phyloP scores from a whole-genome alignment of 2,888 invertebrate genomes.

The Pseudanteris insignis region DNA sequence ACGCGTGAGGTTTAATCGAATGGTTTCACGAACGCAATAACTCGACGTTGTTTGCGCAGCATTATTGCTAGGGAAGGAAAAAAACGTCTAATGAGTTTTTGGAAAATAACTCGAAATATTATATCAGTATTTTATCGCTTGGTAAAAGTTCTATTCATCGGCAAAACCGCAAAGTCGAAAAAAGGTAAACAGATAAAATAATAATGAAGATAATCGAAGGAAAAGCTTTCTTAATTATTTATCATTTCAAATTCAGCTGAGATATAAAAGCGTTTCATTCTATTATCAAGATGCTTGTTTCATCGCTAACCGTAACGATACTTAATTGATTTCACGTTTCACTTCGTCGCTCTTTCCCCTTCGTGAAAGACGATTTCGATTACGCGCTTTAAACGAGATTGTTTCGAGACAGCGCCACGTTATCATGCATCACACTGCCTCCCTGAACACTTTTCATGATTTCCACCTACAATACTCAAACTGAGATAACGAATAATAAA shows the following conservation, averaged over 20 bases:
- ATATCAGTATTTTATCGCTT: no score
- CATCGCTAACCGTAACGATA: constrained; percentile 27
- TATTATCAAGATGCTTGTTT: constrained; percentile 30
- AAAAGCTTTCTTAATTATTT: constrained; percentile 25
- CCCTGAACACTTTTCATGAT: constrained; percentile 8
- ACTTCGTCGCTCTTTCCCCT: constrained; percentile 31
- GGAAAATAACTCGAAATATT: no score
- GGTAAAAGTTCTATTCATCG: no score
- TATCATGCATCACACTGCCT: constrained; percentile 18
- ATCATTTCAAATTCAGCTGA: constrained; percentile 16
- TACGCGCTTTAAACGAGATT: constrained; percentile 35
- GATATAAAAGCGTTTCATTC: constrained; percentile 22
- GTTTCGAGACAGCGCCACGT: constrained; percentile 19
- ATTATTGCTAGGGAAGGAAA: no score
- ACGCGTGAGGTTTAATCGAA: no score
- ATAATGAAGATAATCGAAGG: constrained; percentile 21
- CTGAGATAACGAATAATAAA: no score
- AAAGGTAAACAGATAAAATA: constrained; percentile 7
- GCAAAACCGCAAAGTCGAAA: constrained; percentile 16
- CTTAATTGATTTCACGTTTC: constrained; percentile 38
- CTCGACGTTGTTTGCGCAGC: no score
- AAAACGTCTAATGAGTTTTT: no score
- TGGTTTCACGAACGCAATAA: no score
- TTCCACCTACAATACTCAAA: background rate
- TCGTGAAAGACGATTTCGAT: constrained; percentile 37